Evolutionary conservation across 2,888 invertebrate species (phyloP), one percentile per base, ranked within the genome.

Genomic region (Drosophila cognata): DNA sequence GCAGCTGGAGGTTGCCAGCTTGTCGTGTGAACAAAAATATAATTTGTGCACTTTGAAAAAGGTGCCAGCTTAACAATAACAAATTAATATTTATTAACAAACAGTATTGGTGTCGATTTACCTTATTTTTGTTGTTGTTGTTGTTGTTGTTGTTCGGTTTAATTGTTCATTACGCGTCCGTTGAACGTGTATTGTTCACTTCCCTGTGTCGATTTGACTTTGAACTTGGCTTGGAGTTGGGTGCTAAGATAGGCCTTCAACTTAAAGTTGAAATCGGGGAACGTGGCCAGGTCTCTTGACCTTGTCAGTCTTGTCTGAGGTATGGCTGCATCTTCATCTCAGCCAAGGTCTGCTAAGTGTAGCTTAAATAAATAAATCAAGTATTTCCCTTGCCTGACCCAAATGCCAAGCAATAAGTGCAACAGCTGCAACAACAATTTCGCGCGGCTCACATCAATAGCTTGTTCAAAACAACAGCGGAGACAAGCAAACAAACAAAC

Each of bases 141-240:
- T 21, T 21, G 2, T 28, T 28, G 7, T 16, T 8, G 10, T 53
- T 21, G 28, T 13, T 13, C 5, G 7, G 46, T 36, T 21, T 48
- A 18, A 57, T 58, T 61, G 52, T 61, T 68, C 55, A 61, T 69
- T 59, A 41, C 68, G 52, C 56, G 52, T 50, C 63, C 69, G 56
- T 60, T 73, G 46, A 59, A 55, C 57, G 51, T 28, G 18, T 18
- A 16, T 25, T 73, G 56, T 60, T 61, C 43, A 57, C 51, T 76
- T 74, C 74, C 74, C 65, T 56, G 66, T 71, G 51, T 50, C 55
- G 48, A 63, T 25, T 66, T 63, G 68, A 64, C 74, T 74, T 74
- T 70, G 69, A 73, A 74, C 74, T 73, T 74, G 73, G 73, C 50
- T 71, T 66, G 57, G 63, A 67, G 63, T 41, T 56, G 46, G 28